phyloP scores from a whole-genome alignment of 2,797 vertebrate species.

The Poliocrania exsul region DNA sequence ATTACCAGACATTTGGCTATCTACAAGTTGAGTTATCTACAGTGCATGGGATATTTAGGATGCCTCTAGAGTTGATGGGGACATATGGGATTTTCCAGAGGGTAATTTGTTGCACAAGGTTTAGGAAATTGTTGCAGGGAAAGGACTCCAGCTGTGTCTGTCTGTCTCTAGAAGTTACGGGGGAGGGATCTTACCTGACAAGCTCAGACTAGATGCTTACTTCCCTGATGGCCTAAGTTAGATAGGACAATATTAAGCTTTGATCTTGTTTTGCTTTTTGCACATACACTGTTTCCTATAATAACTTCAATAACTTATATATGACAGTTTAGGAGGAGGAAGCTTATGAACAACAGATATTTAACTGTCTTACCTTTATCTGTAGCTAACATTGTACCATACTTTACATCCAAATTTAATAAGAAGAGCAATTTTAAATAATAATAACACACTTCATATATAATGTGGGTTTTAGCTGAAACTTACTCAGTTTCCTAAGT shows the following conservation, averaged over 20 bases:
- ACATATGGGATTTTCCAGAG: background rate
- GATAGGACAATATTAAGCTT: background rate
- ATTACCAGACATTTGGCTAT: background rate
- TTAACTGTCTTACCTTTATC: background rate
- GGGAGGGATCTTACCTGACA: background rate
- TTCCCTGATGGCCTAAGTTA: background rate
- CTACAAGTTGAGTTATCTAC: background rate
- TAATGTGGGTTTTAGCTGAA: background rate
- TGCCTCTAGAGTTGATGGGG: background rate
- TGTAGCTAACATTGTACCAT: background rate
- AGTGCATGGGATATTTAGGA: background rate
- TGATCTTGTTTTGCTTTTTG: background rate
- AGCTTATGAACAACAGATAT: background rate
- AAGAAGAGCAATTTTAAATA: background rate
- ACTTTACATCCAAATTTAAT: background rate
- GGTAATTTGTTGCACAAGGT: background rate
- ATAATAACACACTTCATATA: background rate
- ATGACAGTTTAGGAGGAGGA: background rate
- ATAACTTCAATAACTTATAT: background rate
- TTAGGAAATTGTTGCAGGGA: background rate
- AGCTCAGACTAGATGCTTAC: background rate
- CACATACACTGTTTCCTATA: background rate
- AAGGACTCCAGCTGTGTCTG: background rate
- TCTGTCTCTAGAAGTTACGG: rapidly evolving
- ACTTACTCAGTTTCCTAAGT: background rate